Base-by-base conservation (phyloP, 2,888 invertebrate genomes). In the Eugnorisma glareosa region DNA sequence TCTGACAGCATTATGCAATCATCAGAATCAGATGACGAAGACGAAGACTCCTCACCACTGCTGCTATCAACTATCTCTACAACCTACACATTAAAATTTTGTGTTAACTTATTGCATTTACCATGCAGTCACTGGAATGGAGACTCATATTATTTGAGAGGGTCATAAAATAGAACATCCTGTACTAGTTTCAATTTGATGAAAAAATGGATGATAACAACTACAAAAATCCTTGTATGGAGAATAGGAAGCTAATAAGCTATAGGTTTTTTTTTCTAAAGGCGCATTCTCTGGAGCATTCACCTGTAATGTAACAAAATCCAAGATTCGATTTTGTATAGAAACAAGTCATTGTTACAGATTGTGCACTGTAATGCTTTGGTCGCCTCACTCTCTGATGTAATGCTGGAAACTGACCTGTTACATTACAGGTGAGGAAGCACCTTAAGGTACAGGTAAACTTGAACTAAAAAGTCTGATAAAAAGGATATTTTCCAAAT, bases 1-100 rank as follows among this genome's bases (percentile, higher is more conserved):
- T 98, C 98, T 8, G 98, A 98, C 57, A 99, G 97, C 90, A 99
- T 98, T 89, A 99, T 98, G 92, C 99, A 99, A 91, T 99, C 99
- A 92, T 98, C 98, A 83, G 97, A 97, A 88, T 99, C 98, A 43
- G 98, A 98, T 70, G 97, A 97, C 24, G 97, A 97, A 57, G 96
- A 96, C 70, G 96, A 95, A 28, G 96, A 94, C 69, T 97, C 97
- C 73, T 96, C 96, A 35, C 96, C 96, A 90, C 97, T 97, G 88
- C 97, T 97, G 90, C 97, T 97, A 90, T 98, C 97, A 85, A 98
- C 98, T 91, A 98, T 98, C 85, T 98, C 98, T 71, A 98, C 98
- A 71, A 98, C 97, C 95, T 97, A 97, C 59, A 91, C 81, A 89
- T 83, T 67, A 84, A 87, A 82, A 82, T 51, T 15, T 28, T 45